Conservation (phyloP, 2,797 vertebrate species). For the Artibeus jamaicensis region DNA sequence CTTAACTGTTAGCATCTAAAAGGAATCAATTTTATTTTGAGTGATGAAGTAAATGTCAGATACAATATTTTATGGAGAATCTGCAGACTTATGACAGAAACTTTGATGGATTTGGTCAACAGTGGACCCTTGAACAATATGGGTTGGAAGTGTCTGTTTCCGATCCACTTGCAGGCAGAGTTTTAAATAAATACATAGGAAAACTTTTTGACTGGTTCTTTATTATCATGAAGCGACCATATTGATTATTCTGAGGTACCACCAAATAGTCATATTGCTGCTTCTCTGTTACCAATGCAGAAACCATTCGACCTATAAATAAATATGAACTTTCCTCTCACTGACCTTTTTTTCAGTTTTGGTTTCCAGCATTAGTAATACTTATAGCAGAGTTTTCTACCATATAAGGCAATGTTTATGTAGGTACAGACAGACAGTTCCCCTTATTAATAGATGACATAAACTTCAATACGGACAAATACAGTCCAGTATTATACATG, state of each 20-base stretch:
- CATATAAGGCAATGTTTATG: neutral
- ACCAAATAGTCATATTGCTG: neutral
- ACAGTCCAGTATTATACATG: neutral
- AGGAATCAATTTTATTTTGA: neutral
- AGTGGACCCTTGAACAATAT: neutral
- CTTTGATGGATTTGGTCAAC: neutral
- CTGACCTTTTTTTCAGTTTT: neutral
- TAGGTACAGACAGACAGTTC: neutral
- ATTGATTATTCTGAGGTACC: no score
- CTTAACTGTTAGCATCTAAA: neutral
- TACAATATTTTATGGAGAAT: neutral
- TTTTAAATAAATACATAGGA: neutral
- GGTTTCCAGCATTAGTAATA: no score
- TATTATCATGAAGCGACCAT: neutral
- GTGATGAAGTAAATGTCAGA: accelerated
- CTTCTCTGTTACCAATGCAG: no score
- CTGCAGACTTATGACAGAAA: no score
- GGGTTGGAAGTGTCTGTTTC: no score
- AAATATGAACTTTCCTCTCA: neutral
- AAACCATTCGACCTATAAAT: neutral
- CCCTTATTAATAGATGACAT: no score
- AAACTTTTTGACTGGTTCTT: neutral
- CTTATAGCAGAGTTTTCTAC: neutral
- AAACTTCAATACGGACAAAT: neutral
- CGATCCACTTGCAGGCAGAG: no score